Percentiles rank a stretch among this genome's conserved stretches.
Conservation (phyloP, 2,888 invertebrate genomes). For the Tachina grossa region DNA sequence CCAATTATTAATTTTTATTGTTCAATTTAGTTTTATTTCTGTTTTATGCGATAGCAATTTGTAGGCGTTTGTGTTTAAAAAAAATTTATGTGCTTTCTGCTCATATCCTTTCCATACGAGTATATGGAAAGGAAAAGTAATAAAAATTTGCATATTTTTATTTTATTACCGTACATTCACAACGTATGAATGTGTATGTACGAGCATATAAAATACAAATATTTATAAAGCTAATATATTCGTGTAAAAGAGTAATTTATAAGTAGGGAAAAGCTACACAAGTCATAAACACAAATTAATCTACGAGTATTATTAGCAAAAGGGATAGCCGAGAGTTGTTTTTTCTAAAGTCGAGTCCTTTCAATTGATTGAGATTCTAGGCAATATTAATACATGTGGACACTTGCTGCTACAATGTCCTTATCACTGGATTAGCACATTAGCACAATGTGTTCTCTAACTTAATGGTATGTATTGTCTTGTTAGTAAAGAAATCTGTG, state of each 20-base stretch:
- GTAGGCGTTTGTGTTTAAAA: conserved; percentile 70
- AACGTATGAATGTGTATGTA: too few relatives aligned
- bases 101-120: conserved; percentile 17
- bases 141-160: conserved; percentile 44
- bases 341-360: too few relatives aligned
- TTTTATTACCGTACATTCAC: background rate
- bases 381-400: too few relatives aligned
- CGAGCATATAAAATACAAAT: background rate
- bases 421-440: too few relatives aligned
- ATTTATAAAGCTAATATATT: background rate
- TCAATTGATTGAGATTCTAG: too few relatives aligned
- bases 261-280: background rate
- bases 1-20: conserved; percentile 48
- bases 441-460: too few relatives aligned
- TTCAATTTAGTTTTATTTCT: conserved; percentile 34
- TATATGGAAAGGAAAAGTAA: background rate
- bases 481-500: too few relatives aligned
- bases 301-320: too few relatives aligned
- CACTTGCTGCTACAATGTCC: too few relatives aligned
- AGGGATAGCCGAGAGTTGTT: too few relatives aligned
- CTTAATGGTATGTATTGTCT: too few relatives aligned
- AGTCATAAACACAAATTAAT: too few relatives aligned
- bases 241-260: conserved; percentile 18
- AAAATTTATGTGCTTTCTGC: conserved; percentile 32
- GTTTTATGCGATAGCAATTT: conserved; percentile 47